Percentiles rank a stretch among this genome's conserved stretches.
phyloP scores from a whole-genome alignment of 2,113 vertebrate genomes.

The Vulpes vulpes region DNA sequence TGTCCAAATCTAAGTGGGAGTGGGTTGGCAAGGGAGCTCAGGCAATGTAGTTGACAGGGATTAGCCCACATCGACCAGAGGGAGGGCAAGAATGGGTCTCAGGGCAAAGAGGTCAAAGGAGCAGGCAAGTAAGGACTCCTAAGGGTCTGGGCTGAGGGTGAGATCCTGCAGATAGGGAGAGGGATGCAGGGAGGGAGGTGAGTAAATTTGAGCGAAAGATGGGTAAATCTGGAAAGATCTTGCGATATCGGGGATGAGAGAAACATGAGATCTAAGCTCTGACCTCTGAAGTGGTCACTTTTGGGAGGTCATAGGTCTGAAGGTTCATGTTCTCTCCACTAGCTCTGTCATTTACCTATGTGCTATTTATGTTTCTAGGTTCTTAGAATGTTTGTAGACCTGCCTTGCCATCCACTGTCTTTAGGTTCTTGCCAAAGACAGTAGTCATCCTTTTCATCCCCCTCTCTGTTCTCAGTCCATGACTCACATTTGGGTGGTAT shows the following conservation, averaged over 20 bases:
- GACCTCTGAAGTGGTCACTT: not conserved
- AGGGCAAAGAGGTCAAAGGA: not conserved
- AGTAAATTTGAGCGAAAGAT: not conserved
- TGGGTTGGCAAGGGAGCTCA: not conserved
- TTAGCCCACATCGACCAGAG: not conserved
- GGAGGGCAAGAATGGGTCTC: not conserved
- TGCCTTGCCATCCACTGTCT: not conserved
- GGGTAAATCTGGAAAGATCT: not conserved
- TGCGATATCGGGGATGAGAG: too few species aligned
- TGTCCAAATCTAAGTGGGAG: not conserved
- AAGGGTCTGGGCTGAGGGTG: not conserved
- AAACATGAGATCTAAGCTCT: not conserved
- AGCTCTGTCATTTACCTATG: not conserved
- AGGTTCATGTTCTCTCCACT: not conserved
- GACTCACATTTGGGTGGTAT: not conserved
- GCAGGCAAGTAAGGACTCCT: not conserved
- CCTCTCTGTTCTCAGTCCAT: not conserved
- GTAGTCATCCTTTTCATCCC: not conserved
- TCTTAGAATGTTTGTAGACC: not conserved
- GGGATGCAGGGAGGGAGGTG: rapidly evolving
- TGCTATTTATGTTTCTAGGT: not conserved
- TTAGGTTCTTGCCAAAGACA: not conserved
- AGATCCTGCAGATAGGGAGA: not conserved
- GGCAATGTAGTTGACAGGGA: not conserved
- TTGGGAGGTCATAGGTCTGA: not conserved